Base-by-base conservation (phyloP, 2,113 vertebrate species). In the Antennarius striatus region DNA sequence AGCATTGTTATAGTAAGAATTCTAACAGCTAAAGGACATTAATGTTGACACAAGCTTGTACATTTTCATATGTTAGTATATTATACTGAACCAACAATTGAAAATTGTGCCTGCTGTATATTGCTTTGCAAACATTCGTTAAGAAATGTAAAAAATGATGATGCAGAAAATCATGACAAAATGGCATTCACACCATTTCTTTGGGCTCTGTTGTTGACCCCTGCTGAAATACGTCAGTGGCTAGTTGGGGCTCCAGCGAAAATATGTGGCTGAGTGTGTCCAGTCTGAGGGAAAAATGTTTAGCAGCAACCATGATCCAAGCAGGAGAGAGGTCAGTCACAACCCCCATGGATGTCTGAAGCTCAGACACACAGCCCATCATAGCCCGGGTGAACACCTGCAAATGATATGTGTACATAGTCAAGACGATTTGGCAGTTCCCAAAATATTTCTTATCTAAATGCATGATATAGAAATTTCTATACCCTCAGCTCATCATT, bases 301-400 rank as follows among this genome's bases (percentile, higher is more conserved):
- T 83, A 13, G 63, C 77, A 3, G 89, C 86, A 39, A 88, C 90
- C 60, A 40, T 51, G 17, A 92, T 87, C 92, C 92, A 93, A 32
- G 91, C 83, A 15, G 91, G 91, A 54, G 89, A 91, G 55, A 89
- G 71, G 12, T 83, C 76, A 22, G 62, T 3, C 9, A 1, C 5
- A 17, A 68, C 71, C 0, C 43, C 57, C 48, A 77, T 15, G 10
- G 61, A 76, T 1, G 11, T 43, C 80, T 92, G 92, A 4, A 93
- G 90, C 52, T 90, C 84, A 2, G 51, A 67, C 17, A 92, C 59
- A 11, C 86, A 90, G 32, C 88, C 74, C 65, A 68, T 28, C 71
- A 89, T 0, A 36, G 90, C 88, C 30, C 50, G 3, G 51, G 10
- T 68, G 49, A 89, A 73, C 63, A 93, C 79, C 92, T 93, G 70